A percentile compares a stretch with the other conserved stretches of the same genome.
Conservation (phyloP, 1,140 invertebrate species). For the Papilio xuthus region DNA sequence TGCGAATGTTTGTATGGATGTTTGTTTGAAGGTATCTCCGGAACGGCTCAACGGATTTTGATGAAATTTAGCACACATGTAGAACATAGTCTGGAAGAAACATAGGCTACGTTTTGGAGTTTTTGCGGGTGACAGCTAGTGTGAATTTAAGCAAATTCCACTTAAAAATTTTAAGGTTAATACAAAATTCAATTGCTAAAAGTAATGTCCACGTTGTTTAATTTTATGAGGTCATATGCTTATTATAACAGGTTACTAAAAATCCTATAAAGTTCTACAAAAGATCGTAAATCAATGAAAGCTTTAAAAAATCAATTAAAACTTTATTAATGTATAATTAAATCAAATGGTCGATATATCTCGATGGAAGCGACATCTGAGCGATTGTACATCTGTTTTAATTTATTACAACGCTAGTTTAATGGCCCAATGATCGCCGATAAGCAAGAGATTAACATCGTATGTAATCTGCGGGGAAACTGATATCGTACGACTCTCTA, state of each 20-base stretch:
- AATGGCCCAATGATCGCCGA: background rate
- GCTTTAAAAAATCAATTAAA: background rate
- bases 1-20: no score
- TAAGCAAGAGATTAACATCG: background rate
- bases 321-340: slow-evolving; percentile 1
- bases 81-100: no score
- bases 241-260: background rate
- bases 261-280: background rate
- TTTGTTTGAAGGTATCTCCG: no score
- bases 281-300: background rate
- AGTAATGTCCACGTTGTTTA: no score
- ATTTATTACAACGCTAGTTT: slow-evolving; percentile 13
- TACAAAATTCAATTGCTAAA: no score
- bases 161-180: no score
- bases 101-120: no score
- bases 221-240: background rate
- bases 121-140: no score
- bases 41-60: no score
- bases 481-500: background rate
- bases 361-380: background rate
- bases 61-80: no score
- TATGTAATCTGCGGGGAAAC: background rate
- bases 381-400: background rate
- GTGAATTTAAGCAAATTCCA: no score
- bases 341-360: background rate